These are phyloP conservation scores for Rotaria sp. DNA, from an alignment of 2,888 invertebrate genomes.

Conservation along the genomic window DNA sequence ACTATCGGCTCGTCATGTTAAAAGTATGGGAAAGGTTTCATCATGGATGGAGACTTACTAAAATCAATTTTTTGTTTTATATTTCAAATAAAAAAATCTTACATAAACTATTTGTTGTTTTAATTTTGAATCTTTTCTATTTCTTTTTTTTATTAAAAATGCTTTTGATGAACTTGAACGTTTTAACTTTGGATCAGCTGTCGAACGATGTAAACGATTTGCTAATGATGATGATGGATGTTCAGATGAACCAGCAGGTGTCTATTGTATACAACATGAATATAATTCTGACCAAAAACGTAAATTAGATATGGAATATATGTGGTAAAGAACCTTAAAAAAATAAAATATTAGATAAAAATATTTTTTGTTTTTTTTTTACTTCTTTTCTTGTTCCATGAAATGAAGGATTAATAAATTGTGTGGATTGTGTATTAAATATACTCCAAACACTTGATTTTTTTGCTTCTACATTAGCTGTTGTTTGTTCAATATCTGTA, in stretches of 20 bases:
- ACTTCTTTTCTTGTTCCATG: constrained; percentile 27
- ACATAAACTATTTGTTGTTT: too few species aligned
- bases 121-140: too few species aligned
- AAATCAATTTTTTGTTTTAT: too few species aligned
- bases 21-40: too few species aligned
- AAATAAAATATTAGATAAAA: neutral
- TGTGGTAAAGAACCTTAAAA: neutral
- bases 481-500: constrained; percentile 3
- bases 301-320: neutral
- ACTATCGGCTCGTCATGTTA: too few species aligned
- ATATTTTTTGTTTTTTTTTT: neutral
- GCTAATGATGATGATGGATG: neutral
- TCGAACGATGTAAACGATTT: too few species aligned
- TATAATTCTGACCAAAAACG: neutral
- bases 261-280: neutral
- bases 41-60: too few species aligned
- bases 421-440: constrained; percentile 26
- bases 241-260: neutral
- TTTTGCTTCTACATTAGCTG: neutral
- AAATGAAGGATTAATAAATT: constrained; percentile 25
- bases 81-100: too few species aligned
- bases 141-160: too few species aligned
- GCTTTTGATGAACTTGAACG: too few species aligned
- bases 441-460: constrained; percentile 33
- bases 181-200: too few species aligned